Evolutionary conservation across 2,888 invertebrate genomes (phyloP), one percentile per base, ranked within the genome.

Genomic region (Diaprepes abbreviatus): DNA sequence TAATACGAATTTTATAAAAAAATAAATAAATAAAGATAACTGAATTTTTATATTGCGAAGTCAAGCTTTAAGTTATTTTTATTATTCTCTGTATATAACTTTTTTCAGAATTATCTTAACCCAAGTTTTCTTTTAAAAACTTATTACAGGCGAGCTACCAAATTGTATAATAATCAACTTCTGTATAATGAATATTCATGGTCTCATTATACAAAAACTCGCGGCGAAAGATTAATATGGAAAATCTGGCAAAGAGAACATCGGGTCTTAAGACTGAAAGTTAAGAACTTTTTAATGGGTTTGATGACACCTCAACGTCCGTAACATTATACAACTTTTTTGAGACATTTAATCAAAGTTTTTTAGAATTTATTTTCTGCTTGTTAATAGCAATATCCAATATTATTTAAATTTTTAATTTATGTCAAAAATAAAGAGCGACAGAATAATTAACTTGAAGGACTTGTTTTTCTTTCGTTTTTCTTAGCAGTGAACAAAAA

Each of bases 191-290:
- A 63, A 63, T 63, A 63, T 63, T 63, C 62, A 62, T 62, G 62
- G 52, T 16, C 52, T 52, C 63, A 54, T 63, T 63, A 63, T 52
- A 63, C 63, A 54, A 54, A 63, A 62, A 54, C 28, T 54, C 36
- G 52, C 40, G 54, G 54, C 63, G 14, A 63, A 63, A 63, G 63
- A 63, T 54, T 63, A 63, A 63, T 63, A 52, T 43, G 52, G 40
- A 63, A 54, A 63, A 52, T 63, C 58, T 58, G 65, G 65, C 57
- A 45, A 35, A 65, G 65, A 45, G 65, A 65, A 62, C 62, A 52
- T 62, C 36, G 38, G 57, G 36, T 38, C 59, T 59, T 45, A 59
- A 21, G 45, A 59, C 59, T 35, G 43, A 12, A 59, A 59, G 33
- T 59, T 59, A 59, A 59, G 45, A 59, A 59, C 45, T 59, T 59